Conservation (phyloP, 2,888 invertebrate species). For the Alsophila aescularia region DNA sequence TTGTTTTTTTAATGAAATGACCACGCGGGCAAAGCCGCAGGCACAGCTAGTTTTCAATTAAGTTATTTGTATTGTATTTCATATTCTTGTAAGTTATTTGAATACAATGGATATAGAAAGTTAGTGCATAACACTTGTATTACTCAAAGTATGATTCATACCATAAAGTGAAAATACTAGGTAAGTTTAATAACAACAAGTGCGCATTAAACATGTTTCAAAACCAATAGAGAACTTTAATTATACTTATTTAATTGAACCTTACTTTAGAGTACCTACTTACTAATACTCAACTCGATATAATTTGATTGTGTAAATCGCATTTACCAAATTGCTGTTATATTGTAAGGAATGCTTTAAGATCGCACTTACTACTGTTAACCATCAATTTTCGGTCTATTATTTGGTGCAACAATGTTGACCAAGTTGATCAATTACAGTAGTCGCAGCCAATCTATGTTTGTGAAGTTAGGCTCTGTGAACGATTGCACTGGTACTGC, state of each 20-base stretch:
- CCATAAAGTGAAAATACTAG: too few species aligned
- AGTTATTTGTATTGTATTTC: not conserved
- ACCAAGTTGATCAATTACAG: slow-evolving; percentile 2
- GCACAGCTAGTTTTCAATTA: too few species aligned
- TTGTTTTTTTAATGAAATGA: too few species aligned
- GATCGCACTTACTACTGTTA: not conserved
- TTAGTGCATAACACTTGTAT: not conserved
- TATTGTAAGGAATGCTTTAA: not conserved
- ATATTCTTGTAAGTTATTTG: not conserved
- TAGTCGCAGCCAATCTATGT: too few species aligned
- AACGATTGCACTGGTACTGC: too few species aligned
- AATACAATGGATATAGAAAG: slow-evolving; percentile 1
- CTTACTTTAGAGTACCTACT: not conserved
- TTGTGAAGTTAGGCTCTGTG: too few species aligned
- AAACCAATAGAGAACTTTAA: not conserved
- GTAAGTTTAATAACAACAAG: not conserved
- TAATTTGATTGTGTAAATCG: slow-evolving; percentile 8
- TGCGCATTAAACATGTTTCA: not conserved
- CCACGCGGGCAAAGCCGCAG: too few species aligned
- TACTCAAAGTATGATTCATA: too few species aligned
- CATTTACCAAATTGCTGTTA: slow-evolving; percentile 6
- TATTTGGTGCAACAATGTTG: not conserved
- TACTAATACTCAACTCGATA: not conserved
- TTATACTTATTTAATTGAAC: not conserved
- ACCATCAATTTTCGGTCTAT: slow-evolving; percentile 7